These are phyloP conservation scores for Herpetotheres cachinnans DNA, from an alignment of 2,113 vertebrate species.

Conservation along the genomic window DNA sequence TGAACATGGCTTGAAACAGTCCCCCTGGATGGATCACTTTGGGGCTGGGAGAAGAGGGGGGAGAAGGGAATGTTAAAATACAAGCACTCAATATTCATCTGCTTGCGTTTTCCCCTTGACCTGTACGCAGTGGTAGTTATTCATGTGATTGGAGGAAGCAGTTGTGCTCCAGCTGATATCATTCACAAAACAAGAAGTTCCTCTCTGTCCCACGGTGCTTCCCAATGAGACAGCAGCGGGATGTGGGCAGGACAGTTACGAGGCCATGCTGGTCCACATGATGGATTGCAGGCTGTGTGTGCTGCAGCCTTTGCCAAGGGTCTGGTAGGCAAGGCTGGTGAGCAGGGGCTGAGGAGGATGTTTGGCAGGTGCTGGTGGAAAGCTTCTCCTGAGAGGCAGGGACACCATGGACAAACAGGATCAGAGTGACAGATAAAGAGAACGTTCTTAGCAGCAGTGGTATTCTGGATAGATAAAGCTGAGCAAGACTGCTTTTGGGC, in stretches of 20 bases:
- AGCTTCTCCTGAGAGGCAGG: background rate
- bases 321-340: background rate
- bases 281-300: background rate
- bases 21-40: background rate
- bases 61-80: background rate
- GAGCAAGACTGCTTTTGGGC: conserved; percentile 5
- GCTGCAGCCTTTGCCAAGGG: background rate
- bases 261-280: rapidly evolving
- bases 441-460: background rate
- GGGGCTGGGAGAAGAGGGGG: background rate
- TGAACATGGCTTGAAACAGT: background rate
- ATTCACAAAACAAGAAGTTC: background rate
- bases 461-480: background rate
- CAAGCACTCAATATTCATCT: background rate
- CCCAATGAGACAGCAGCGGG: rapidly evolving
- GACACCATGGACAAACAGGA: rapidly evolving
- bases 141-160: background rate
- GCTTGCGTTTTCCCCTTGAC: background rate
- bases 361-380: background rate
- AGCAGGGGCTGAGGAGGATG: background rate
- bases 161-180: background rate
- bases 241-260: rapidly evolving
- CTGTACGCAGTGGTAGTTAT: background rate
- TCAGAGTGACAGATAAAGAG: background rate
- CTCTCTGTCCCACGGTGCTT: background rate